Conservation (phyloP, 2,797 vertebrate genomes). For the Trachurus trachurus region DNA sequence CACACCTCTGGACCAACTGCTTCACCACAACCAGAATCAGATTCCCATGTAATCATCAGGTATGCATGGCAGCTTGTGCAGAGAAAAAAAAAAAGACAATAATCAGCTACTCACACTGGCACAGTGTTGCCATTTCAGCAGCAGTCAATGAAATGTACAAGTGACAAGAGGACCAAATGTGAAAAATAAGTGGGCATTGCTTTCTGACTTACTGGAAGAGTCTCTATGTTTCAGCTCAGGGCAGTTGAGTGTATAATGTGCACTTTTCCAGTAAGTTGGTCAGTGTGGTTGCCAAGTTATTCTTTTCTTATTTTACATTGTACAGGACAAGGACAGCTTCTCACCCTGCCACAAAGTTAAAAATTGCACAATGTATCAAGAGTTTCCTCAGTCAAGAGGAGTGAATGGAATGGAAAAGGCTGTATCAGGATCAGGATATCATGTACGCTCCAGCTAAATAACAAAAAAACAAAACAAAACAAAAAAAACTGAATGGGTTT, state of each 20-base stretch:
- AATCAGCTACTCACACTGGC: background rate
- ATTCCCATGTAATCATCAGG: constrained; percentile 35
- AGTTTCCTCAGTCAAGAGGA: constrained; percentile 19
- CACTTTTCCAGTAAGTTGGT: constrained; percentile 63
- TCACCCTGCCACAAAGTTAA: constrained; percentile 41
- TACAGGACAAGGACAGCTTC: constrained; percentile 48
- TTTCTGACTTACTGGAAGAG: constrained; percentile 54
- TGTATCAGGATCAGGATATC: constrained; percentile 10
- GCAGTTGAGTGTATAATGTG: constrained; percentile 40
- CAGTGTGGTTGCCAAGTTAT: constrained; percentile 46
- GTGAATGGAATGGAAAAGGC: background rate
- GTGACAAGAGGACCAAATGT: constrained; percentile 45
- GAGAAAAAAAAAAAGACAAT: background rate
- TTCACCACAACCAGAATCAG: constrained; percentile 34
- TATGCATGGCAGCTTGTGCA: background rate
- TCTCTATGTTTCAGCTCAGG: background rate
- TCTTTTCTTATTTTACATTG: background rate
- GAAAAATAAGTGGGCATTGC: constrained; percentile 33
- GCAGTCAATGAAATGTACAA: constrained; percentile 24
- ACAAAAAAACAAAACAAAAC: background rate
- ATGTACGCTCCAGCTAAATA: background rate
- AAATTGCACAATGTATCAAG: constrained; percentile 20
- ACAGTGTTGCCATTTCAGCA: constrained; percentile 7
- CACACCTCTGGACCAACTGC: constrained; percentile 35
- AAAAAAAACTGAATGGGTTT: background rate